A percentile compares a stretch with the other conserved stretches of the same genome.
phyloP scores from a whole-genome alignment of 2,888 invertebrate genomes.

The Drosophila leonis region DNA sequence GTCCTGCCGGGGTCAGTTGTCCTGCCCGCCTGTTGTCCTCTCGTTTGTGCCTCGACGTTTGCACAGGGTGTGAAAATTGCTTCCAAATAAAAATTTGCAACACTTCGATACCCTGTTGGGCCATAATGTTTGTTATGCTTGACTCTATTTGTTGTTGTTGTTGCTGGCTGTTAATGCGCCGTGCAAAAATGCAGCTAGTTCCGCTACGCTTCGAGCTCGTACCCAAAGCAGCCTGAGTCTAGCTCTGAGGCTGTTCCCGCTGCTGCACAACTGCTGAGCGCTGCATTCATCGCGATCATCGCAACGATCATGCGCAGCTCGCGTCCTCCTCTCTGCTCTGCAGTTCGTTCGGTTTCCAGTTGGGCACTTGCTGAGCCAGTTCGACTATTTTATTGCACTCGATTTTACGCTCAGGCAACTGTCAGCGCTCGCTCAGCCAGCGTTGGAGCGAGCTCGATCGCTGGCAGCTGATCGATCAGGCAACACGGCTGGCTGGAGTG shows the following conservation, averaged over 20 bases:
- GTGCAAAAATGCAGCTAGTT: conserved; percentile 65
- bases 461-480: conserved; percentile 28
- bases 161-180: conserved; percentile 58
- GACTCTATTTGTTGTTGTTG: conserved; percentile 31
- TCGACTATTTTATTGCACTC: conserved; percentile 71
- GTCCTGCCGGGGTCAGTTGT: conserved; percentile 48
- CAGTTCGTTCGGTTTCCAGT: neutral
- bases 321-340: conserved; percentile 39
- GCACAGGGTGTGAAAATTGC: conserved; percentile 83
- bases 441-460: conserved; percentile 34
- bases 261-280: conserved; percentile 40
- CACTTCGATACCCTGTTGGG: conserved; percentile 52
- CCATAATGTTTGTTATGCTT: conserved; percentile 64
- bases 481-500: conserved; percentile 6
- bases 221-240: neutral
- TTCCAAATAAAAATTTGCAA: conserved; percentile 83
- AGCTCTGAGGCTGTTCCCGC: conserved; percentile 8
- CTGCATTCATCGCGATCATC: conserved; percentile 57
- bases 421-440: conserved; percentile 23
- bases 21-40: conserved; percentile 31
- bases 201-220: conserved; percentile 16
- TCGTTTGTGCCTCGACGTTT: conserved; percentile 43
- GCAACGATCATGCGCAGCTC: conserved; percentile 71
- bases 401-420: conserved; percentile 70
- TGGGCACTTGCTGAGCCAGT: conserved; percentile 61